Percentiles rank a stretch among this genome's conserved stretches.
These are phyloP conservation scores for Ligdia adustata DNA, from an alignment of 2,888 invertebrate genomes.

Conservation along the genomic window DNA sequence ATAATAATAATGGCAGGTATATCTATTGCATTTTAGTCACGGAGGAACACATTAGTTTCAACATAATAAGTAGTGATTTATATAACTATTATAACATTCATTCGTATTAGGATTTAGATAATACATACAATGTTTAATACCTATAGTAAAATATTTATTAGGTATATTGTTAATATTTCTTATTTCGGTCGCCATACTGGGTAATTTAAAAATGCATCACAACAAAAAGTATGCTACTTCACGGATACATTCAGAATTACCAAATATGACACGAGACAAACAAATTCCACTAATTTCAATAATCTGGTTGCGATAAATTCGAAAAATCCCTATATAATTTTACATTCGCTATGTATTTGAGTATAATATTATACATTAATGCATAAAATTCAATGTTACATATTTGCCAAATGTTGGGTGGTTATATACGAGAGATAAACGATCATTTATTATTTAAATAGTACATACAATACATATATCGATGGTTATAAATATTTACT, in stretches of 20 bases:
- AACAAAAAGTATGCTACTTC: no score
- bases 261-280: constrained; percentile 11
- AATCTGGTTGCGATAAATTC: constrained; percentile 21
- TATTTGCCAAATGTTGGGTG: constrained; percentile 58
- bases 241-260: constrained; percentile 1
- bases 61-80: constrained; percentile 37
- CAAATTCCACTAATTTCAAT: constrained; percentile 5
- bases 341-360: constrained; percentile 6
- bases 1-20: constrained; percentile 67
- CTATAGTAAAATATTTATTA: constrained; percentile 14
- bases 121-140: constrained; percentile 10
- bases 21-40: constrained; percentile 70
- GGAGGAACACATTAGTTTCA: constrained; percentile 68
- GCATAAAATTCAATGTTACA: constrained; percentile 35
- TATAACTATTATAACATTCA: constrained; percentile 20
- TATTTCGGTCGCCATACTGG: constrained; percentile 6
- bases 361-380: constrained; percentile 15
- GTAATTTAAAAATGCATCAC: background rate
- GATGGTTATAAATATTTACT: constrained; percentile 16
- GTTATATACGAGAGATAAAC: constrained; percentile 31
- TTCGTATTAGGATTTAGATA: constrained; percentile 25
- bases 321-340: constrained; percentile 28
- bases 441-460: constrained; percentile 20
- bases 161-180: constrained; percentile 6
- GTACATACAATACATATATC: constrained; percentile 21